Evolutionary conservation across 1,140 invertebrate genomes (phyloP).

Genomic region (Nasonia giraulti): DNA sequence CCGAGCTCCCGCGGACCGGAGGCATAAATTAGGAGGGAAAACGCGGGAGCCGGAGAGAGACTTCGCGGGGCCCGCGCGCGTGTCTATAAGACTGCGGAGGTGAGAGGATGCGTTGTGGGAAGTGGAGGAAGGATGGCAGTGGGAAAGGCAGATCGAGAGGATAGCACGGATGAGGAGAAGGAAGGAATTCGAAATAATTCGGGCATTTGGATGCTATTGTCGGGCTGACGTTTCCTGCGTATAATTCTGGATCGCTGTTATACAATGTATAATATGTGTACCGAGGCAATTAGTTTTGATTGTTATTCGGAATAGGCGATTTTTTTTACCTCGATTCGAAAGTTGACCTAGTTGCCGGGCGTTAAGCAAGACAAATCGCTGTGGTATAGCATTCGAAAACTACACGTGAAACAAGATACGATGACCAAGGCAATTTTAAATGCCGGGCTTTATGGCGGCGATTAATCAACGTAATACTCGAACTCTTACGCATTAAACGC

Average conservation of each 20-base stretch:
- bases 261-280: no score
- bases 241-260: no score
- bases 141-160: neutral
- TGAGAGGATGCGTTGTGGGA: neutral
- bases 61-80: neutral
- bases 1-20: slow-evolving; percentile 62
- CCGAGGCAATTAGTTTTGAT: neutral
- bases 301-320: neutral
- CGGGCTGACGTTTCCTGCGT: no score
- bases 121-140: neutral
- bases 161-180: neutral
- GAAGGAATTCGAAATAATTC: neutral
- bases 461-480: neutral
- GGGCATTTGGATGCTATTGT: neutral
- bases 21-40: slow-evolving; percentile 65
- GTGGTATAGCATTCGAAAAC: neutral
- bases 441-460: neutral
- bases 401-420: neutral
- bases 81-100: neutral
- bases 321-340: neutral
- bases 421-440: neutral
- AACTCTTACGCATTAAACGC: neutral
- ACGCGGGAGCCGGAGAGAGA: neutral
- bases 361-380: neutral
- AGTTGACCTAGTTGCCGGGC: neutral